Evolutionary conservation across 2,888 invertebrate species (phyloP).

Genomic region (Alviniconcha strummeri): DNA sequence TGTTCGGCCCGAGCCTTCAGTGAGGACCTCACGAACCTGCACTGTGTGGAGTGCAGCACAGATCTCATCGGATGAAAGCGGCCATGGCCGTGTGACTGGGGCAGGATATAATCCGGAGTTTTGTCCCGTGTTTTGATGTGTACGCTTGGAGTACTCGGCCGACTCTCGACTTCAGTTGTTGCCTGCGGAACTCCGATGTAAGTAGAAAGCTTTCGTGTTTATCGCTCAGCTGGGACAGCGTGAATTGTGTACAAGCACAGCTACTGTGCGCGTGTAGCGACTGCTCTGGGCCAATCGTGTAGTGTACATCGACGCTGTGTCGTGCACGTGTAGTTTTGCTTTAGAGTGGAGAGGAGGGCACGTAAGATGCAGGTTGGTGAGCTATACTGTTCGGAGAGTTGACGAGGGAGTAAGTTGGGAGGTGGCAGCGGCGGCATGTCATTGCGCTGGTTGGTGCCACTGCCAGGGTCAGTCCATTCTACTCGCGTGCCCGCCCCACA

Average conservation of each 20-base stretch:
- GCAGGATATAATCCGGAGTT: neutral
- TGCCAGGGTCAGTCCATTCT: too few relatives aligned
- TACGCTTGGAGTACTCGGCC: slow-evolving; percentile 22
- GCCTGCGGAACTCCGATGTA: slow-evolving; percentile 22
- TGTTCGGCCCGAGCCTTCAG: neutral
- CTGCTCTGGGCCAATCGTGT: too few relatives aligned
- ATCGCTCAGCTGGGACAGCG: neutral
- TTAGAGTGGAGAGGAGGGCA: too few relatives aligned
- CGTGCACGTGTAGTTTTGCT: too few relatives aligned
- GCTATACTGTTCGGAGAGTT: too few relatives aligned
- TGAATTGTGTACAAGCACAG: too few relatives aligned
- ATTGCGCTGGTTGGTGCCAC: neutral
- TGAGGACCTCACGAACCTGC: slow-evolving; percentile 13
- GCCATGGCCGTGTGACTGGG: slow-evolving; percentile 1
- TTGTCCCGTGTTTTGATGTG: slow-evolving; percentile 23
- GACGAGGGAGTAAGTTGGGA: neutral
- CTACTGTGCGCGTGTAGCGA: too few relatives aligned
- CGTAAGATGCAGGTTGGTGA: too few relatives aligned
- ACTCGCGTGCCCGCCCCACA: too few relatives aligned
- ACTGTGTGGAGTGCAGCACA: neutral
- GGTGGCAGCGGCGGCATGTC: slow-evolving; percentile 14
- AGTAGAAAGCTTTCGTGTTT: slow-evolving; percentile 1
- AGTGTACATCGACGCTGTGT: too few relatives aligned
- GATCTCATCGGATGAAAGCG: neutral
- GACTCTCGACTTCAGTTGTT: slow-evolving; percentile 16